These are phyloP conservation scores for Urocolius indicus DNA, from an alignment of 2,113 vertebrate species.

Conservation along the genomic window DNA sequence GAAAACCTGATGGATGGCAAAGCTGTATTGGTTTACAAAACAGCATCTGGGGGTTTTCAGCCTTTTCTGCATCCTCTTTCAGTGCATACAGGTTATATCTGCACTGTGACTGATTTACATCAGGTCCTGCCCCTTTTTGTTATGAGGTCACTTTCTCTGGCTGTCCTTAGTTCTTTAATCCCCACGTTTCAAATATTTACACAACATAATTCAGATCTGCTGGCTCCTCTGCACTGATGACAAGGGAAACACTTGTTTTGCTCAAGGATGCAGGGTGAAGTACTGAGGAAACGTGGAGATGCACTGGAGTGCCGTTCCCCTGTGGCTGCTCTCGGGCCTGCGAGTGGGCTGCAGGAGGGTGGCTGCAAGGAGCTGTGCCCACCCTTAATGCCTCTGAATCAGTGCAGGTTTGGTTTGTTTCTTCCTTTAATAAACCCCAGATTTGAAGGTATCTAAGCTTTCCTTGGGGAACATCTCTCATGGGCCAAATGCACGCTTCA, in stretches of 20 bases:
- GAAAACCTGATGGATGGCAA: neutral
- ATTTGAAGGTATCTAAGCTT: neutral
- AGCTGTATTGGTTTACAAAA: neutral
- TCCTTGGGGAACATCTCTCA: neutral
- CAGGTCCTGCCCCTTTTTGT: neutral
- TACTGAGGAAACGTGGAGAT: neutral
- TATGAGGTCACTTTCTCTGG: neutral
- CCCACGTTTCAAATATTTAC: neutral
- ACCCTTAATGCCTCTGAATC: neutral
- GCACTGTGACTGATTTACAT: neutral
- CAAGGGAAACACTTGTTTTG: neutral
- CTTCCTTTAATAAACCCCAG: too few species aligned
- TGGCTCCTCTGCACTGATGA: neutral
- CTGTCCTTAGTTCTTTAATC: neutral
- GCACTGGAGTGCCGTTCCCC: fast-evolving
- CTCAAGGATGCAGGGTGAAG: neutral
- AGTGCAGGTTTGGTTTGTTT: neutral
- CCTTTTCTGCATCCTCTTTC: neutral
- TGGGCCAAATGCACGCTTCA: fast-evolving
- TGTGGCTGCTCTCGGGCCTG: fast-evolving
- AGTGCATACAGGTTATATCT: neutral
- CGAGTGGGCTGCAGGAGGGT: fast-evolving
- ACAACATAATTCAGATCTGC: neutral
- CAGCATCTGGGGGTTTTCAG: neutral
- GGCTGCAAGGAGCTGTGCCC: neutral